Conservation (phyloP, 2,888 invertebrate species). For the Linnaemya vulpina region DNA sequence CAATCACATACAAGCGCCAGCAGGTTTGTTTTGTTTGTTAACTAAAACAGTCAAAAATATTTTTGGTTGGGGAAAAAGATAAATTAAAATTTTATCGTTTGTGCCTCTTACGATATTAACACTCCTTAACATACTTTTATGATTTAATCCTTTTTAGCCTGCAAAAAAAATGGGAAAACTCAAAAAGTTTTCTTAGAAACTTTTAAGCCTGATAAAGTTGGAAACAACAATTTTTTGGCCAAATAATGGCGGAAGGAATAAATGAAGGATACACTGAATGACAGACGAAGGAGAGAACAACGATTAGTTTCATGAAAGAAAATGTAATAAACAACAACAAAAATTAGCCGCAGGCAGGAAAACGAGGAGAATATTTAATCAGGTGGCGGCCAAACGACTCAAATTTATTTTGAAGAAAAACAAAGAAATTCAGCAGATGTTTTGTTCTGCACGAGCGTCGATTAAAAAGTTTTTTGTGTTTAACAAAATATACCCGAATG, state of each 20-base stretch:
- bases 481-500: neutral
- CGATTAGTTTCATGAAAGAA: slow-evolving; percentile 27
- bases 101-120: neutral
- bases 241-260: slow-evolving; percentile 22
- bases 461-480: slow-evolving; percentile 8
- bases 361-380: slow-evolving; percentile 62
- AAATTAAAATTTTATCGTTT: neutral
- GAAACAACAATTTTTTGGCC: slow-evolving; percentile 6
- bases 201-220: slow-evolving; percentile 56
- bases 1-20: neutral
- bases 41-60: too few species aligned
- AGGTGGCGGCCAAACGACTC: slow-evolving; percentile 22
- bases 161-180: slow-evolving; percentile 8
- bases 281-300: slow-evolving; percentile 11
- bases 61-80: neutral
- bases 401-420: slow-evolving; percentile 13
- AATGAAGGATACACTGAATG: slow-evolving; percentile 25
- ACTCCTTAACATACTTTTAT: neutral
- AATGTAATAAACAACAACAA: slow-evolving; percentile 18
- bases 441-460: slow-evolving; percentile 14
- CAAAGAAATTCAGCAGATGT: slow-evolving; percentile 29
- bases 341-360: slow-evolving; percentile 57
- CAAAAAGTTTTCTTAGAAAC: slow-evolving; percentile 52
- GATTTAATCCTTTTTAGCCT: slow-evolving; percentile 8
- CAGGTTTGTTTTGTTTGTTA: slow-evolving; percentile 20